Conservation (phyloP, 1,140 invertebrate genomes). For the Cherax destructor region DNA sequence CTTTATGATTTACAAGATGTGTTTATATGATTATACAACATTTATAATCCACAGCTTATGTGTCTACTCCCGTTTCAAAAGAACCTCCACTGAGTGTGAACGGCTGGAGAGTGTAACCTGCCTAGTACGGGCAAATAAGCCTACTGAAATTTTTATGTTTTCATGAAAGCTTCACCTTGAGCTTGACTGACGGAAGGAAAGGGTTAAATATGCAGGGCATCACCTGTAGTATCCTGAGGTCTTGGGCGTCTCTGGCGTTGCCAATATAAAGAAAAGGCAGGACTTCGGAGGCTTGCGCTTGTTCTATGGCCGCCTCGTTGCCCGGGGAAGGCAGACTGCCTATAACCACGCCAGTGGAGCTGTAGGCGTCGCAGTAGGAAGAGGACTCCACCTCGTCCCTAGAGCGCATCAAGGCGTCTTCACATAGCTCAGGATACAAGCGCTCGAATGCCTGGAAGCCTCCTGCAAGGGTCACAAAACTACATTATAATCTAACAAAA, state of each 20-base stretch:
- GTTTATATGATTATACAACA: too few relatives aligned
- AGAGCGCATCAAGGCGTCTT: constrained; percentile 63
- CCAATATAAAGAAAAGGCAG: constrained; percentile 92
- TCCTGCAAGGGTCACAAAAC: constrained; percentile 72
- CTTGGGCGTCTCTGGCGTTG: constrained; percentile 88
- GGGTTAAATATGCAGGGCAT: background rate
- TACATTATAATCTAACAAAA: too few relatives aligned
- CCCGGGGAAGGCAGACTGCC: constrained; percentile 66
- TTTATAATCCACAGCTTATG: too few relatives aligned
- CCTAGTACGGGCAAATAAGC: too few relatives aligned
- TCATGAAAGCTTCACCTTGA: too few relatives aligned
- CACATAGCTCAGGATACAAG: constrained; percentile 75
- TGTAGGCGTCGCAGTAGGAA: constrained; percentile 46
- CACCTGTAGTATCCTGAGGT: constrained; percentile 81
- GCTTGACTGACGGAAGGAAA: too few relatives aligned
- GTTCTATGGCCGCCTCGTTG: constrained; percentile 81
- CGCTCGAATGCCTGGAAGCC: constrained; percentile 76
- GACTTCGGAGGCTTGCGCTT: constrained; percentile 86
- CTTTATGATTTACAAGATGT: too few relatives aligned
- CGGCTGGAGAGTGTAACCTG: too few relatives aligned
- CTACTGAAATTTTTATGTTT: too few relatives aligned
- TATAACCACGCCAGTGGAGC: constrained; percentile 74
- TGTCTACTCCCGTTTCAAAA: too few relatives aligned
- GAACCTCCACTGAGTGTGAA: too few relatives aligned
- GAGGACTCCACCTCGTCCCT: constrained; percentile 58